A percentile compares a stretch with the other conserved stretches of the same genome.
Conservation (phyloP, 2,113 vertebrate species). For the Chlamydotis undulata region DNA sequence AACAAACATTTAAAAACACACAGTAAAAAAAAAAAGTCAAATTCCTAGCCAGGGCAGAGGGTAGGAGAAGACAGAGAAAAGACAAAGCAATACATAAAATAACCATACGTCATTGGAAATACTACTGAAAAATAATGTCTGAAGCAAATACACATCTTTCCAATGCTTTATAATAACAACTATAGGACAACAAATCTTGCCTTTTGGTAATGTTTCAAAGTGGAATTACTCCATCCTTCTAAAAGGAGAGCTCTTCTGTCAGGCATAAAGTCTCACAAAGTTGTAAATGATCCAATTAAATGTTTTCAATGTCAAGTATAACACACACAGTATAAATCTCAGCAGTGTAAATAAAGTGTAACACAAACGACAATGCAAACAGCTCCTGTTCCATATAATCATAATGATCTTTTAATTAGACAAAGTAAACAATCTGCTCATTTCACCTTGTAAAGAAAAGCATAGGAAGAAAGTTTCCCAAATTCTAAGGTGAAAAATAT, state of each 20-base stretch:
- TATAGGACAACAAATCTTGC: not conserved
- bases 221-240: not conserved
- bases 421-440: not conserved
- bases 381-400: constrained; percentile 5
- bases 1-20: not conserved
- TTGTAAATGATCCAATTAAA: not conserved
- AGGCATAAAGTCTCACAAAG: not conserved
- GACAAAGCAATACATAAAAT: not conserved
- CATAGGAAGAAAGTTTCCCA: not conserved
- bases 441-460: constrained; percentile 7
- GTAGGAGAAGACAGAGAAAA: not conserved
- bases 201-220: not conserved
- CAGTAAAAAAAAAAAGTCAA: not conserved
- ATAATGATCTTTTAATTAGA: constrained; percentile 52
- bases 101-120: not conserved
- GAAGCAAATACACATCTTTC: not conserved
- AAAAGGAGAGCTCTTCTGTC: not conserved
- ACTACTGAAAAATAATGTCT: not conserved
- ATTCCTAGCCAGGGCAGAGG: not conserved
- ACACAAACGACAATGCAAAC: constrained; percentile 11
- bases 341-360: not conserved
- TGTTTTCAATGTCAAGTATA: constrained; percentile 24
- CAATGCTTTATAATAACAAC: not conserved
- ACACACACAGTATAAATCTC: not conserved
- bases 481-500: not conserved